A percentile compares a stretch with the other conserved stretches of the same genome.
These are phyloP conservation scores for Neosalanx taihuensis DNA, from an alignment of 2,797 vertebrate species.

Conservation along the genomic window DNA sequence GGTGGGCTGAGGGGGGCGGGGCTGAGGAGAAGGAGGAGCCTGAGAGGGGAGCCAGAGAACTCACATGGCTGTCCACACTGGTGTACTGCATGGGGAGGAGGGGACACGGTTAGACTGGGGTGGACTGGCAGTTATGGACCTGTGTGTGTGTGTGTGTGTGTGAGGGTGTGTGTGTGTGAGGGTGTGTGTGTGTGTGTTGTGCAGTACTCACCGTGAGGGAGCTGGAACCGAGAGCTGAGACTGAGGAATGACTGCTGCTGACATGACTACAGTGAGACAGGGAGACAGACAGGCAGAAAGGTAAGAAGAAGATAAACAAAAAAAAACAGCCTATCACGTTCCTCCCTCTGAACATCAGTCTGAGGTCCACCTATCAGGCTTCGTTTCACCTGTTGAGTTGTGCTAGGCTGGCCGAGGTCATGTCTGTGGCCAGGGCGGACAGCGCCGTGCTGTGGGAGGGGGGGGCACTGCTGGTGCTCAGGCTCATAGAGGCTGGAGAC, in stretches of 20 bases:
- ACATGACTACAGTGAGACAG: constrained; percentile 74
- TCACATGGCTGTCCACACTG: constrained; percentile 76
- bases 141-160: not conserved
- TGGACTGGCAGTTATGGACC: not conserved
- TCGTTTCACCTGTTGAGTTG: constrained; percentile 84
- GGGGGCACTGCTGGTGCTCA: constrained; percentile 74
- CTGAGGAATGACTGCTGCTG: constrained; percentile 81
- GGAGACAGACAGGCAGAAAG: not conserved
- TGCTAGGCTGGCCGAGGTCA: constrained; percentile 79
- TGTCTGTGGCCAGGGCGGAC: constrained; percentile 81
- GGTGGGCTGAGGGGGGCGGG: constrained; percentile 54
- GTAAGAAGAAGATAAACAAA: constrained; percentile 1
- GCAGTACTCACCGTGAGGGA: constrained; percentile 80
- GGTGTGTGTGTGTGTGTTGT: not conserved
- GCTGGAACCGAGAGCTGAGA: constrained; percentile 77
- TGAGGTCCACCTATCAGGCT: not conserved
- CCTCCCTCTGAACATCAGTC: not conserved
- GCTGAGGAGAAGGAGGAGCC: constrained; percentile 66
- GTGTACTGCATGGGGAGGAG: constrained; percentile 71
- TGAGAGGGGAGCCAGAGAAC: constrained; percentile 75
- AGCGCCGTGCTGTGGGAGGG: constrained; percentile 75
- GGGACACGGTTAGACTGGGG: not conserved
- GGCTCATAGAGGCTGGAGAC: constrained; percentile 72
- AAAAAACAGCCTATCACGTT: not conserved
- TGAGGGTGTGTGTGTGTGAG: not conserved